Evolutionary conservation across 1,140 invertebrate species (phyloP).

Genomic region (Saxidomus purpurata): DNA sequence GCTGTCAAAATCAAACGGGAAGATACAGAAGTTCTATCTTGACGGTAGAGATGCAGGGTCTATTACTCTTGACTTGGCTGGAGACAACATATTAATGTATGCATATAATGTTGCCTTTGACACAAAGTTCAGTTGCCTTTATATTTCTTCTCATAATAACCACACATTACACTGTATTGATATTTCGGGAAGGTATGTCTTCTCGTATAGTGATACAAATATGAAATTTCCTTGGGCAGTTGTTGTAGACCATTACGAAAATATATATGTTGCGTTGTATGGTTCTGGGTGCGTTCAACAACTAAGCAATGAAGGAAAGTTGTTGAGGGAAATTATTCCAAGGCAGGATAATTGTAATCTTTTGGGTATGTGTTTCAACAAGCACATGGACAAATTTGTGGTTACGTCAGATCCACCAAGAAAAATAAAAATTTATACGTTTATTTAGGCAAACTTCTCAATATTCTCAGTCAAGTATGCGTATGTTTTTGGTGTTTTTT

Average conservation of each 20-base stretch:
- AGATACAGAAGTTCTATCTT: background rate
- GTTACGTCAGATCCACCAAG: too few species aligned
- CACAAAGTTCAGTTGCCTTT: background rate
- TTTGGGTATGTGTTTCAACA: too few species aligned
- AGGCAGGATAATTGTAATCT: too few species aligned
- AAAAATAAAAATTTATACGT: too few species aligned
- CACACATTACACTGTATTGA: background rate
- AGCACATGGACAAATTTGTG: too few species aligned
- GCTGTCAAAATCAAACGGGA: background rate
- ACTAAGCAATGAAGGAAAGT: too few species aligned
- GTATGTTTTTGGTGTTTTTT: too few species aligned
- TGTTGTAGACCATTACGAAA: background rate
- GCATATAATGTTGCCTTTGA: background rate
- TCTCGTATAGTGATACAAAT: background rate
- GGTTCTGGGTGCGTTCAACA: background rate
- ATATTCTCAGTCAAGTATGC: too few species aligned
- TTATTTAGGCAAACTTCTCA: too few species aligned
- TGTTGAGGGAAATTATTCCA: too few species aligned
- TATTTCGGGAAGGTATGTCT: background rate
- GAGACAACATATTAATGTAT: background rate
- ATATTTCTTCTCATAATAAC: background rate
- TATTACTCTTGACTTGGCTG: background rate
- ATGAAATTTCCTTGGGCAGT: background rate
- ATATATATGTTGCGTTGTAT: background rate
- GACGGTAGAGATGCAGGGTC: too few species aligned